These are phyloP conservation scores for Dendrocincla tyrannina DNA, from an alignment of 2,797 vertebrate species.

Conservation along the genomic window DNA sequence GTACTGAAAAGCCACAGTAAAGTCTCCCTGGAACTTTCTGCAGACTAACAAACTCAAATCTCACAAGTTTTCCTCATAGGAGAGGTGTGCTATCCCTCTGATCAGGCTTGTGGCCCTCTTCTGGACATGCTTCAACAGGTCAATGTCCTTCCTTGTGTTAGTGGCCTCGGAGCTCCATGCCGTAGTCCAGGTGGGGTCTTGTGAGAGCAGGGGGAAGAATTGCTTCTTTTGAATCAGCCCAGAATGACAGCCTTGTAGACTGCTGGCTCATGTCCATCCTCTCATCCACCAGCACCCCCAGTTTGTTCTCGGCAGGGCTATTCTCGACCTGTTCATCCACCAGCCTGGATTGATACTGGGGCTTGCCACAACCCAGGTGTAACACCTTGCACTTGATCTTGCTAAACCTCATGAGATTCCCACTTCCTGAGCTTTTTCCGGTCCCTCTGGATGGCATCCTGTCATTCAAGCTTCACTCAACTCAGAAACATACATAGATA, in stretches of 20 bases:
- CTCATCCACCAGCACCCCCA: neutral
- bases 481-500: neutral
- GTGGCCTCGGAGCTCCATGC: too few relatives aligned
- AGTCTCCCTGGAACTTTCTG: accelerated
- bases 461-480: neutral
- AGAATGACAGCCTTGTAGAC: accelerated
- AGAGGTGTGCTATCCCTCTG: neutral
- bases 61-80: neutral
- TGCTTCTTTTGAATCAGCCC: neutral
- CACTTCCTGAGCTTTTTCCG: neutral
- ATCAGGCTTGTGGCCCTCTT: neutral
- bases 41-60: neutral
- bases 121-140: neutral
- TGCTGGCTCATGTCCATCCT: neutral
- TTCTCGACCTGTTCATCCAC: neutral
- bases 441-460: neutral
- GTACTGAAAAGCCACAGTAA: neutral
- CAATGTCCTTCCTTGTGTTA: neutral
- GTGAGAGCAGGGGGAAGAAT: neutral
- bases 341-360: neutral
- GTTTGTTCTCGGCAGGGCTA: neutral
- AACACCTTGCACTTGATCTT: neutral
- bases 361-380: neutral
- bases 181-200: accelerated
- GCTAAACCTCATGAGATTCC: neutral